Conservation (phyloP, 2,113 vertebrate genomes). For the Bufo gargarizans region DNA sequence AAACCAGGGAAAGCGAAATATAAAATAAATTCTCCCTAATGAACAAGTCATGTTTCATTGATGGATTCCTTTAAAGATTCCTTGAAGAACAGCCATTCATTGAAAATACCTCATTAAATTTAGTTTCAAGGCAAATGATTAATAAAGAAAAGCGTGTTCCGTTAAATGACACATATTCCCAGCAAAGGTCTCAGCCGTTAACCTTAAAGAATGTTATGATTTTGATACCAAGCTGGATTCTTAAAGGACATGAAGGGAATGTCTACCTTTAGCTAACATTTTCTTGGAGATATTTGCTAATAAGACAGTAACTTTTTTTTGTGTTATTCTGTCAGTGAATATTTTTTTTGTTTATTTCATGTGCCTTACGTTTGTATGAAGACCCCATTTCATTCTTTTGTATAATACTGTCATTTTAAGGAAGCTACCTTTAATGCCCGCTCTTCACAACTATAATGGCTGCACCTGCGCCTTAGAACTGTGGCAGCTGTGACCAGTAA, state of each 20-base stretch:
- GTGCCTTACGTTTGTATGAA: background rate
- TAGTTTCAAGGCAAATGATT: background rate
- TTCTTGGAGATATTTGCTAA: conserved; percentile 2
- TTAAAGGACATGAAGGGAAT: background rate
- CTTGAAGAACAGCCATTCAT: background rate
- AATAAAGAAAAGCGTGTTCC: background rate
- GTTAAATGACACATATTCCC: background rate
- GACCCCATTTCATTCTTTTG: conserved; percentile 20
- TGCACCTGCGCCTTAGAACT: conserved; percentile 78
- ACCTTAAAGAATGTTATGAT: background rate
- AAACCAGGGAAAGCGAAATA: too few relatives aligned
- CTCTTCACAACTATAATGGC: conserved; percentile 83
- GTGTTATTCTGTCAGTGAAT: background rate
- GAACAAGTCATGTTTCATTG: background rate
- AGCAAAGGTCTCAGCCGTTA: background rate
- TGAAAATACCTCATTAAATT: background rate
- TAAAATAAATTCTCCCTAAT: too few relatives aligned
- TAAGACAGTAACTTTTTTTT: background rate
- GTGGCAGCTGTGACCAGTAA: conserved; percentile 76
- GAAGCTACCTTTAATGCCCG: conserved; percentile 77
- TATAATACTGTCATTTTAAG: conserved; percentile 63
- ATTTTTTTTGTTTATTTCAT: background rate
- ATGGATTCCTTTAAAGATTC: background rate
- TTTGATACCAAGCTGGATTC: background rate
- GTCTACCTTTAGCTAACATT: background rate